Percentiles rank a stretch among this genome's conserved stretches.
These are phyloP conservation scores for Phoxinus dragarum DNA, from an alignment of 2,797 vertebrate species.

Conservation along the genomic window DNA sequence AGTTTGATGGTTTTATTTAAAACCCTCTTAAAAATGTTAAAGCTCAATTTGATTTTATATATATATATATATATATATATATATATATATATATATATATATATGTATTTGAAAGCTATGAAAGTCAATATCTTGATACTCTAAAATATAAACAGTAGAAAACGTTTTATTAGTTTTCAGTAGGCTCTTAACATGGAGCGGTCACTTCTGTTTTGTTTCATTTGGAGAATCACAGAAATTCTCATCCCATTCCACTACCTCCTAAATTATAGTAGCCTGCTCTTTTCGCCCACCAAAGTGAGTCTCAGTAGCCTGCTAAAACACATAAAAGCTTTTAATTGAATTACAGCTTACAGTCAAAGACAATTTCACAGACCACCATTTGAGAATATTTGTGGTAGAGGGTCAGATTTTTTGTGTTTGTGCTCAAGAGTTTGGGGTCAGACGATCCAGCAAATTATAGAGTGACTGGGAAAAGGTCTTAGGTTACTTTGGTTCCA, in stretches of 20 bases:
- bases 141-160: background rate
- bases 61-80: too few species aligned
- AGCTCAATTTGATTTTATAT: background rate
- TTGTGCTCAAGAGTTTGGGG: background rate
- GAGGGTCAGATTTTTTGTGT: background rate
- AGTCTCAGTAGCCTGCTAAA: background rate
- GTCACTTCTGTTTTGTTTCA: conserved; percentile 3
- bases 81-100: too few species aligned
- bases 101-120: background rate
- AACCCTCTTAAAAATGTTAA: background rate
- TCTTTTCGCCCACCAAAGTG: conserved; percentile 19
- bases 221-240: conserved; percentile 20
- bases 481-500: conserved; percentile 3
- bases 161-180: background rate
- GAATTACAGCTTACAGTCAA: background rate
- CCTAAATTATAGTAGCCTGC: background rate
- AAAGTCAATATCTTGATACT: background rate
- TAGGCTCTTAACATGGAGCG: too few species aligned
- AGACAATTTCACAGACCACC: background rate
- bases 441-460: background rate
- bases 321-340: conserved; percentile 31
- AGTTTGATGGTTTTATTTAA: background rate
- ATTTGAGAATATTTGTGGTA: background rate
- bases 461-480: background rate
- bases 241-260: conserved; percentile 8